These are phyloP conservation scores for Mandrillus leucophaeus DNA, from an alignment of 2,113 vertebrate genomes.

Conservation along the genomic window DNA sequence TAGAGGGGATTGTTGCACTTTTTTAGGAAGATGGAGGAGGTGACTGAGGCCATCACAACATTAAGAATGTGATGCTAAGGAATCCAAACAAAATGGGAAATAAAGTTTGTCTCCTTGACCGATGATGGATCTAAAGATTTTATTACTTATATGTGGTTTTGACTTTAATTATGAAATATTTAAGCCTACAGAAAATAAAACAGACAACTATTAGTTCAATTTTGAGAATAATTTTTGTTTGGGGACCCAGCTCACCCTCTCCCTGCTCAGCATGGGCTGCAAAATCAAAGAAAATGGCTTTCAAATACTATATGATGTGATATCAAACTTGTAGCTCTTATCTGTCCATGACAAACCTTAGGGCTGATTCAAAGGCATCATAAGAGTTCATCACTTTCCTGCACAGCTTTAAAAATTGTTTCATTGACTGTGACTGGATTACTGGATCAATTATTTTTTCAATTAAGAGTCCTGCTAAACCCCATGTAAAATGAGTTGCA, in stretches of 20 bases:
- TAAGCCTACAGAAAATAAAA: neutral
- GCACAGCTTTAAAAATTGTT: conserved; percentile 50
- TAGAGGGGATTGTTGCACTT: neutral
- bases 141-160: neutral
- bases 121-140: conserved; percentile 1
- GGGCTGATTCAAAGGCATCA: neutral
- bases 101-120: neutral
- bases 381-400: neutral
- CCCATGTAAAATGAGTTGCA: conserved; percentile 49
- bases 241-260: neutral
- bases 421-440: conserved; percentile 46
- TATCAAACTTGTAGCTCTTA: neutral
- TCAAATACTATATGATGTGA: neutral
- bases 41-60: neutral
- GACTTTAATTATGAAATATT: conserved; percentile 20
- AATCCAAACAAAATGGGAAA: conserved; percentile 17
- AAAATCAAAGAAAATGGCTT: conserved; percentile 13
- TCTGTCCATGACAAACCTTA: conserved; percentile 11
- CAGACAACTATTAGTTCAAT: conserved; percentile 24
- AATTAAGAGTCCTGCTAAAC: conserved; percentile 40
- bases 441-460: conserved; percentile 60
- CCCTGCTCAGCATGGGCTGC: neutral
- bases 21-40: neutral
- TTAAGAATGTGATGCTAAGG: neutral
- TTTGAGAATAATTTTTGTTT: conserved; percentile 43